phyloP scores from a whole-genome alignment of 2,797 vertebrate species.

The Poeciliopsis gracilis region DNA sequence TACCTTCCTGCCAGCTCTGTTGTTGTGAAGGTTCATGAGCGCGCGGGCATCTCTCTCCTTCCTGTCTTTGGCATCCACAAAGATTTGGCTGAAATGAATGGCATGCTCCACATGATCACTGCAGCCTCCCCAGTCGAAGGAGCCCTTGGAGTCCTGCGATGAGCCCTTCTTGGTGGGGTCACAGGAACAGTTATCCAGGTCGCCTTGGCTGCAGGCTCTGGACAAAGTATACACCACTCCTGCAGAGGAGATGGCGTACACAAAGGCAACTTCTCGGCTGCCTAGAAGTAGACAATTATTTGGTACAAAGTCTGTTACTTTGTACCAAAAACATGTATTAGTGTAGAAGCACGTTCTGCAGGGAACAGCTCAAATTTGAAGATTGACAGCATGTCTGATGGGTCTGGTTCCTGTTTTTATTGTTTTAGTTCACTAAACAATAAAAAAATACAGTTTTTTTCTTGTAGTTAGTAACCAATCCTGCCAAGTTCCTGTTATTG shows the following conservation, averaged over 20 bases:
- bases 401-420: not conserved
- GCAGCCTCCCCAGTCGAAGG: constrained; percentile 95
- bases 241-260: constrained; percentile 95
- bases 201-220: constrained; percentile 94
- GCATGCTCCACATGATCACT: constrained; percentile 95
- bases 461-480: not conserved
- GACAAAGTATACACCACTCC: constrained; percentile 94
- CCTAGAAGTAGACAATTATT: constrained; percentile 73
- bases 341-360: not conserved
- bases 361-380: not conserved
- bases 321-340: not conserved
- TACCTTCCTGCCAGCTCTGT: constrained; percentile 94
- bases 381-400: not conserved
- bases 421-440: not conserved
- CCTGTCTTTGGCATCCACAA: constrained; percentile 92
- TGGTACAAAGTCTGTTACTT: not conserved
- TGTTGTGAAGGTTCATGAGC: constrained; percentile 96
- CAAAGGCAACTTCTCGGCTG: constrained; percentile 94
- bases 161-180: constrained; percentile 92
- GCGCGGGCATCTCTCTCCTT: constrained; percentile 92
- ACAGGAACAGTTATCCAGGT: constrained; percentile 93
- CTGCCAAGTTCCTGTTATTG: not conserved
- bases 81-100: constrained; percentile 89
- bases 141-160: constrained; percentile 86
- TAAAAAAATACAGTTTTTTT: not conserved